Conservation (phyloP, 2,888 invertebrate genomes). For the Leptothorax acervorum region DNA sequence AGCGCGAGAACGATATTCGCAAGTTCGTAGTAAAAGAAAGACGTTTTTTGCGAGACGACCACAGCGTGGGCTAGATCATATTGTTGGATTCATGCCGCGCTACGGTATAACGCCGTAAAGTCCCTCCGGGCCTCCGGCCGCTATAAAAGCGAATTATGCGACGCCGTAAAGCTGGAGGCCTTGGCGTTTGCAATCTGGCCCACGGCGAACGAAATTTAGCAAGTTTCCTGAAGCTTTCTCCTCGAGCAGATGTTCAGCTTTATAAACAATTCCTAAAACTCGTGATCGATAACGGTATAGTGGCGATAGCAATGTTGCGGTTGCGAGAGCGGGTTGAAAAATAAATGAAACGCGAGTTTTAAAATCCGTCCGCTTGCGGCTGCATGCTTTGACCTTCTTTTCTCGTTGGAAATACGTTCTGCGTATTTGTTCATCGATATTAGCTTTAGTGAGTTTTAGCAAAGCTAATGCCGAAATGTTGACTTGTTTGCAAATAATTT, state of each 20-base stretch:
- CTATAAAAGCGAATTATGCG: slow-evolving; percentile 48
- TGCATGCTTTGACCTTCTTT: neutral
- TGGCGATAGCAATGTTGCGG: slow-evolving; percentile 13
- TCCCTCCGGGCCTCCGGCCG: slow-evolving; percentile 31
- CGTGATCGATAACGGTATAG: slow-evolving; percentile 18
- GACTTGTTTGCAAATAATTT: slow-evolving; percentile 1
- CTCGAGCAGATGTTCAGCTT: slow-evolving; percentile 17
- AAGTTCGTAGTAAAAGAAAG: neutral
- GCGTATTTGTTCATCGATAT: slow-evolving; percentile 7
- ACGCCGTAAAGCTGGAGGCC: slow-evolving; percentile 38
- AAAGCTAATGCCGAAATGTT: neutral
- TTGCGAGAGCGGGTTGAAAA: slow-evolving; percentile 10
- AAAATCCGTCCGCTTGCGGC: slow-evolving; percentile 1
- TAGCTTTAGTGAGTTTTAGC: neutral
- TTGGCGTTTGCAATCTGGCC: slow-evolving; percentile 18
- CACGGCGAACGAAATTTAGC: slow-evolving; percentile 15
- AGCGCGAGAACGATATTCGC: neutral
- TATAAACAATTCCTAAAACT: slow-evolving; percentile 37
- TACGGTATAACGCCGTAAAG: slow-evolving; percentile 16
- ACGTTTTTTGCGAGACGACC: neutral
- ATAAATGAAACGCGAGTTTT: slow-evolving; percentile 32
- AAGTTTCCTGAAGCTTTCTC: neutral
- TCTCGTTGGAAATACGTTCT: neutral
- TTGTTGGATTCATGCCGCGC: neutral
- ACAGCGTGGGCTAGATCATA: neutral